Conservation (phyloP, 2,888 invertebrate genomes). For the Polietes domitor region DNA sequence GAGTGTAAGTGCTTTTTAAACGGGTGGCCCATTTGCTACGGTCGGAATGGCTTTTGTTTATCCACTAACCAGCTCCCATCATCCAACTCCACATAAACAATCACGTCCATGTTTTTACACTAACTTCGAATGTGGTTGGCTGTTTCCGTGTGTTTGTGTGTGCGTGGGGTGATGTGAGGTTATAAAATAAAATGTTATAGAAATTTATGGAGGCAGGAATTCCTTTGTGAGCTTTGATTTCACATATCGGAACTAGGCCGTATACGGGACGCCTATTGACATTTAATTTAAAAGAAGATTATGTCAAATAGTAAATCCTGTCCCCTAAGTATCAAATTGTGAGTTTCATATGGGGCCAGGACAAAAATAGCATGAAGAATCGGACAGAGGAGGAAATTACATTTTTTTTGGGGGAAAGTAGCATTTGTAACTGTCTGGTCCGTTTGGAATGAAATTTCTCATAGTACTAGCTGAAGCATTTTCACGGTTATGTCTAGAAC, state of each 20-base stretch:
- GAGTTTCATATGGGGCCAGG: too few species aligned
- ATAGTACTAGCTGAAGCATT: too few species aligned
- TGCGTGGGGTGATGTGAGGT: background rate
- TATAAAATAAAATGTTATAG: background rate
- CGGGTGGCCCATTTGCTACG: slow-evolving; percentile 79
- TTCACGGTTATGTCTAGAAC: too few species aligned
- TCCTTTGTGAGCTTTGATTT: background rate
- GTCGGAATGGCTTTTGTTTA: slow-evolving; percentile 75
- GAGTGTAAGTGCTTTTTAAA: slow-evolving; percentile 73
- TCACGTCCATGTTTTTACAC: slow-evolving; percentile 49
- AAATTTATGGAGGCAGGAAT: background rate
- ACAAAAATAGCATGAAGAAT: too few species aligned
- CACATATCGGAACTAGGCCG: background rate
- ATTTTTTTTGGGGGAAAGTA: too few species aligned
- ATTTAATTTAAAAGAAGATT: too few species aligned
- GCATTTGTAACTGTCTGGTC: too few species aligned
- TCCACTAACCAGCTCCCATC: slow-evolving; percentile 36
- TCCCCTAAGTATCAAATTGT: too few species aligned
- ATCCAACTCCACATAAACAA: slow-evolving; percentile 46
- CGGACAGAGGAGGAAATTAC: too few species aligned
- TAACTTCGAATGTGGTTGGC: background rate
- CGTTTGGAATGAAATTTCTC: too few species aligned
- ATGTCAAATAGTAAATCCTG: too few species aligned
- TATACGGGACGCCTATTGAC: too few species aligned
- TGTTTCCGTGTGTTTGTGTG: slow-evolving; percentile 22